phyloP scores from a whole-genome alignment of 1,140 invertebrate genomes.

The Polypedilum pembai region DNA sequence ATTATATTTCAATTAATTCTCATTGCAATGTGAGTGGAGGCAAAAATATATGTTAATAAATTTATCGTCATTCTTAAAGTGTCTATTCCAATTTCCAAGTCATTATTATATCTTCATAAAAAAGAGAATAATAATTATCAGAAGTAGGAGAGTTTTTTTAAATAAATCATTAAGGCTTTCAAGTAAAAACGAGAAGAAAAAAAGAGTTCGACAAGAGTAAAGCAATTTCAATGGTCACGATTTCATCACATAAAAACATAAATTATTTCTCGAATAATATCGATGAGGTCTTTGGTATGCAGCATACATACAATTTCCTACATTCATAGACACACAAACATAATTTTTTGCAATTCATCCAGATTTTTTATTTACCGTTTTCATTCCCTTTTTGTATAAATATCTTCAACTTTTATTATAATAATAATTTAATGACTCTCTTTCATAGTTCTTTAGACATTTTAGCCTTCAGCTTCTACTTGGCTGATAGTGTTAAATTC shows the following conservation, averaged over 20 bases:
- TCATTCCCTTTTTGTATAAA: constrained; percentile 7
- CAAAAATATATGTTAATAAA: background rate
- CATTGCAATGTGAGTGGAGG: no score
- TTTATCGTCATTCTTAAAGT: background rate
- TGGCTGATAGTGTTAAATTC: constrained; percentile 7
- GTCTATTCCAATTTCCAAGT: background rate
- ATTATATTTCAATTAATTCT: background rate
- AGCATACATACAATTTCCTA: background rate
- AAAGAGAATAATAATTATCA: background rate
- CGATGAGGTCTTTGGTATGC: background rate
- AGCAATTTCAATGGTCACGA: constrained; percentile 5
- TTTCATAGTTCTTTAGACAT: background rate
- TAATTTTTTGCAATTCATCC: constrained; percentile 18
- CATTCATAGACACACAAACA: background rate
- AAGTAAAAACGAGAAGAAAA: no score
- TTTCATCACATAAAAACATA: constrained; percentile 19
- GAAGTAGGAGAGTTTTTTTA: background rate
- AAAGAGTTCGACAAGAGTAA: background rate
- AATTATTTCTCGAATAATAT: constrained; percentile 8
- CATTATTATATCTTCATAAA: background rate
- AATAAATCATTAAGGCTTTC: background rate
- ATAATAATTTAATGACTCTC: constrained; percentile 9
- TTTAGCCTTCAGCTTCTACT: constrained; percentile 3
- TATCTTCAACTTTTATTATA: background rate
- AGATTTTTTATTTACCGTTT: constrained; percentile 8